Evolutionary conservation across 2,888 invertebrate genomes (phyloP), one percentile per base, ranked within the genome.

Genomic region (Callimorpha dominula): DNA sequence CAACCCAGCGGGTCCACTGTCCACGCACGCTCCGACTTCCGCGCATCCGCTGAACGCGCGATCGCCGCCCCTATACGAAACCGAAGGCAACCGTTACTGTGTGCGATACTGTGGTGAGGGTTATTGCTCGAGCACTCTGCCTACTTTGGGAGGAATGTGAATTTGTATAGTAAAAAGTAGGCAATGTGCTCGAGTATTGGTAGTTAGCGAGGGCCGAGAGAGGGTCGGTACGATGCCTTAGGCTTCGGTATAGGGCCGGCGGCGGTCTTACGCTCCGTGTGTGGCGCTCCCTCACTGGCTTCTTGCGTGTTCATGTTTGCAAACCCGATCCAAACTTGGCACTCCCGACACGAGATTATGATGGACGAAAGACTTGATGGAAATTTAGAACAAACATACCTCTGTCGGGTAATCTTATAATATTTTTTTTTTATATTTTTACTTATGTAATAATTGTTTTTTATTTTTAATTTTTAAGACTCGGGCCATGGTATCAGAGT

Each of bases 21-120:
- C 93, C 80, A 93, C 94, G 87, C 91, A 78, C 93, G 93, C 89
- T 91, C 90, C 90, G 91, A 72, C 75, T 76, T 72, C 69, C 77
- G 77, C 80, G 88, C 88, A 90, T 94, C 76, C 78, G 76, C 71
- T 68, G 77, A 77, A 79, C 80, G 63, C 69, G 70, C 85, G 85
- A 71, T 75, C 85, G 80, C 86, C 95, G 95, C 96, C 97, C 97
- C 97, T 97, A 97, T 96, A 97, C 97, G 91, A 93, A 98, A 97
- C 98, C 98, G 97, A 97, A 97, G 98, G 97, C 98, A 97, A 97
- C 97, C 94, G 90, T 90, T 91, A 93, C 91, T 91, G 80, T 70
- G 73, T 74, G 80, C 78, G 78, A 78, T 50, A 49, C 60, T 46
- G 68, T 15, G 52, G 65, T 63, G 67, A 65, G 46, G 65, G 40